phyloP scores from a whole-genome alignment of 1,140 invertebrate species.

The Gonatopus flavifemur region DNA sequence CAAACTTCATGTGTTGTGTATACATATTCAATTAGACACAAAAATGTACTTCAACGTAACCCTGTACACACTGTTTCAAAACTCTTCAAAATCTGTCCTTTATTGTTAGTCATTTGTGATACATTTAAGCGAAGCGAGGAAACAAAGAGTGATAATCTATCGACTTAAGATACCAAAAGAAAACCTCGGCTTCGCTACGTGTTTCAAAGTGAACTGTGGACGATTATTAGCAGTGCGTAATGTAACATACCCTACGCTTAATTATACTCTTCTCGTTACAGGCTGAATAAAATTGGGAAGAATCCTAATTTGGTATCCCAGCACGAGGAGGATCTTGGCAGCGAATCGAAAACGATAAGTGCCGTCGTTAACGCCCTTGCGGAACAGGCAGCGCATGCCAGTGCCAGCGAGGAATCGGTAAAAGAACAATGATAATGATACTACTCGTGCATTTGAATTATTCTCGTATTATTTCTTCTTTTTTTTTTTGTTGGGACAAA shows the following conservation, averaged over 20 bases:
- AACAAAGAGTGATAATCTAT: no score
- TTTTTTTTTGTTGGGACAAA: no score
- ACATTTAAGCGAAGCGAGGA: no score
- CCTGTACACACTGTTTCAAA: no score
- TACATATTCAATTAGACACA: no score
- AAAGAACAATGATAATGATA: slow-evolving; percentile 28
- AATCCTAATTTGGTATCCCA: slow-evolving; percentile 95
- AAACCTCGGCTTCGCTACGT: slow-evolving; percentile 40
- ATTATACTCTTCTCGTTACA: slow-evolving; percentile 56
- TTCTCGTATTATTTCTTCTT: no score
- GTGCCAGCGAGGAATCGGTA: slow-evolving; percentile 74
- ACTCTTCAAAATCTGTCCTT: no score
- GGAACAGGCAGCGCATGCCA: slow-evolving; percentile 81
- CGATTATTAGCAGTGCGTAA: slow-evolving; percentile 51
- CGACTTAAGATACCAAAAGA: no score
- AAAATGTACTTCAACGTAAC: no score
- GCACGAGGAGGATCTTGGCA: slow-evolving; percentile 82
- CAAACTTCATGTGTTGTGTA: no score
- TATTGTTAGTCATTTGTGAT: no score
- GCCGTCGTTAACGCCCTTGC: slow-evolving; percentile 88
- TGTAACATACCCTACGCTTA: slow-evolving; percentile 60
- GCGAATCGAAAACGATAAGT: slow-evolving; percentile 87
- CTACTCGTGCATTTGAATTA: neutral
- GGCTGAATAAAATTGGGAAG: slow-evolving; percentile 97
- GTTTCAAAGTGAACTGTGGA: slow-evolving; percentile 49